These are phyloP conservation scores for Gambusia yucatana DNA, from an alignment of 2,797 vertebrate species.

Conservation along the genomic window DNA sequence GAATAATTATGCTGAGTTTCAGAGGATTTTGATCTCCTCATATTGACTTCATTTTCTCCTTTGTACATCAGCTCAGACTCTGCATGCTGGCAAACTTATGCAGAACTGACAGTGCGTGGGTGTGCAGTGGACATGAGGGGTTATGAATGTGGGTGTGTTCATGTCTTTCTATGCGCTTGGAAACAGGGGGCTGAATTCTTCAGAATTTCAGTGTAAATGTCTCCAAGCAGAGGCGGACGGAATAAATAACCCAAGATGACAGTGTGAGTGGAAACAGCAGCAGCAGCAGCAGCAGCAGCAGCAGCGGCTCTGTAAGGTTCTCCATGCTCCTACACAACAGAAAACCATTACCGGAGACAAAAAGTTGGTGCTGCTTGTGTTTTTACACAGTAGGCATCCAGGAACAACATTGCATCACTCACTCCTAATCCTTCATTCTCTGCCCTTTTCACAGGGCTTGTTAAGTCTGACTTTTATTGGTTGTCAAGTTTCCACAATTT, in stretches of 20 bases:
- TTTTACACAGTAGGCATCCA: neutral
- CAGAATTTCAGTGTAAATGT: conserved; percentile 22
- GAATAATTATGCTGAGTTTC: conserved; percentile 27
- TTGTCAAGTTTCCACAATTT: neutral
- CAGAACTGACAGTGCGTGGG: conserved; percentile 25
- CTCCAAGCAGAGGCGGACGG: conserved; percentile 11
- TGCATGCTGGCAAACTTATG: conserved; percentile 38
- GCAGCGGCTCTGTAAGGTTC: neutral
- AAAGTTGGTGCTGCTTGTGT: conserved; percentile 7
- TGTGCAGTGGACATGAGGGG: conserved; percentile 24
- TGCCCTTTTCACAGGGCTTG: neutral
- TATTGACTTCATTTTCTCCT: conserved; percentile 36
- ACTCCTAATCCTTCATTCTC: neutral
- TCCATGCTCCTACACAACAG: neutral
- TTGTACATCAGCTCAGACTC: conserved; percentile 22
- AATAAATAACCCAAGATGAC: conserved; percentile 10
- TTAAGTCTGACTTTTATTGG: neutral
- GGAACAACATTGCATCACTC: neutral
- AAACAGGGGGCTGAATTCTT: conserved; percentile 31
- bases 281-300: conserved; percentile 4
- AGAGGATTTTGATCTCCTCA: conserved; percentile 21
- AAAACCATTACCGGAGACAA: neutral
- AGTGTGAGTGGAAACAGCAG: conserved; percentile 10
- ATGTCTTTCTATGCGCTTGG: conserved; percentile 15
- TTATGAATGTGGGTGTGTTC: conserved; percentile 29